phyloP scores from a whole-genome alignment of 1,140 invertebrate genomes.

The Phenacoccus solenopsis region DNA sequence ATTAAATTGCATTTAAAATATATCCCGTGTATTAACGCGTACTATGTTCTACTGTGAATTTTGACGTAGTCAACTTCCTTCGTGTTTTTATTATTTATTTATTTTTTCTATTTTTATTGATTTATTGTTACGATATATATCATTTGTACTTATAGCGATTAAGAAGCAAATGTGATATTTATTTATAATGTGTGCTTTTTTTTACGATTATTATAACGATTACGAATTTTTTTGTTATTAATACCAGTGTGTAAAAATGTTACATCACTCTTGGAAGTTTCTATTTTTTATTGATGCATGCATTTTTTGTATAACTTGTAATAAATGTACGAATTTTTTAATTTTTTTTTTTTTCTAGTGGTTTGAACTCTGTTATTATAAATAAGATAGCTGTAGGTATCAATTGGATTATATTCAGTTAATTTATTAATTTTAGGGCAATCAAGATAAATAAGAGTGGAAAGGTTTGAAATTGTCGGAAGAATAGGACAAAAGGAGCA shows the following conservation, averaged over 20 bases:
- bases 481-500: too few relatives aligned
- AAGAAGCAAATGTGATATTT: neutral
- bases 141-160: neutral
- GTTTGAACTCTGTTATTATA: neutral
- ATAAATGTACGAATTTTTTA: neutral
- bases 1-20: neutral
- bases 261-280: neutral
- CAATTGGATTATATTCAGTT: too few relatives aligned
- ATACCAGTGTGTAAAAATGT: neutral
- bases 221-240: neutral
- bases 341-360: too few relatives aligned
- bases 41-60: neutral
- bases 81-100: neutral
- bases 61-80: constrained; percentile 1
- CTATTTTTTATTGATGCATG: neutral
- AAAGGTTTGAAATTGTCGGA: too few relatives aligned
- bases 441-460: too few relatives aligned
- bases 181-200: neutral
- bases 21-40: neutral
- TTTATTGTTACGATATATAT: constrained; percentile 3
- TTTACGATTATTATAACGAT: too few relatives aligned
- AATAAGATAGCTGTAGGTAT: too few relatives aligned
- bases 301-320: neutral
- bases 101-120: neutral
- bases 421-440: too few relatives aligned